A percentile compares a stretch with the other conserved stretches of the same genome.
phyloP scores from a whole-genome alignment of 2,113 vertebrate genomes.

The Myiagra hebetior region DNA sequence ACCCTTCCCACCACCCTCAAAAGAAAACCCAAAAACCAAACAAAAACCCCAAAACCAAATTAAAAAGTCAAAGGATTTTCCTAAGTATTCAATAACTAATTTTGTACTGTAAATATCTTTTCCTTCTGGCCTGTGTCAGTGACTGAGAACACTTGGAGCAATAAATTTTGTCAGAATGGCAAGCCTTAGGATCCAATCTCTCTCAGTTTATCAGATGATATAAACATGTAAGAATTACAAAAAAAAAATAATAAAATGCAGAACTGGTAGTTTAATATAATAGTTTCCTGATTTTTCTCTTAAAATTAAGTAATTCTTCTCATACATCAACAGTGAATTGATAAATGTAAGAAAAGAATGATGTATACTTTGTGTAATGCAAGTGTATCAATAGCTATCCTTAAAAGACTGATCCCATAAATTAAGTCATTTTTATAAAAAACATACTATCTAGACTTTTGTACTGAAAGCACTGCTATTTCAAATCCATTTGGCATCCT shows the following conservation, averaged over 20 bases:
- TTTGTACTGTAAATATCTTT: not conserved
- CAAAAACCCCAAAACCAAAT: not conserved
- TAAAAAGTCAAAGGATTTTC: not conserved
- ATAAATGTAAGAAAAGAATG: not conserved
- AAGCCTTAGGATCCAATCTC: not conserved
- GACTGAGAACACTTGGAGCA: not conserved
- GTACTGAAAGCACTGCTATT: not conserved
- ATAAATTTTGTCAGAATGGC: not conserved
- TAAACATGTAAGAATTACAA: not conserved
- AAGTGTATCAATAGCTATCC: not conserved
- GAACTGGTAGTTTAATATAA: not conserved
- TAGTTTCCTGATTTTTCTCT: not conserved
- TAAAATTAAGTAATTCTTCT: not conserved
- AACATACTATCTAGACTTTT: not conserved
- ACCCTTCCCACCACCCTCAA: fast-evolving
- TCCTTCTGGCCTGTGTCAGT: not conserved
- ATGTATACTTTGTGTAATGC: not conserved
- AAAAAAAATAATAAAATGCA: not conserved
- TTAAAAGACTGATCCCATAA: not conserved
- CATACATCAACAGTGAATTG: not conserved
- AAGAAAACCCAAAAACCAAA: not conserved
- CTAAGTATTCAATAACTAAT: not conserved
- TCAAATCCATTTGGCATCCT: not conserved
- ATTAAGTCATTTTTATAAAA: not conserved
- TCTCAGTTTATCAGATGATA: not conserved